Conservation (phyloP, 2,888 invertebrate species). For the Lydus trimaculatus region DNA sequence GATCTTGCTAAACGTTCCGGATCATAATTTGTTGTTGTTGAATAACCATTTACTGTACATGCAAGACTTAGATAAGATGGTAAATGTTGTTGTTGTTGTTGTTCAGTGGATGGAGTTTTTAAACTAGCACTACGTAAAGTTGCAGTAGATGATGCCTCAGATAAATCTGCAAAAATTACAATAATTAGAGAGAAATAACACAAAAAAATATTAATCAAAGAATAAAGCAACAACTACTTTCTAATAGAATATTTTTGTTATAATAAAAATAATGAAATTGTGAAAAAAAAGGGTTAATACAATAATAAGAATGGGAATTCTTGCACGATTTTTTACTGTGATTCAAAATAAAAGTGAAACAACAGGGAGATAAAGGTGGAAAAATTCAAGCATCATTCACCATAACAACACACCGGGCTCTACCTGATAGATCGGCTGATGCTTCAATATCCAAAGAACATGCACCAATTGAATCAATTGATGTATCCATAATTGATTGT, state of each 20-base stretch:
- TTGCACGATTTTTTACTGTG: conserved; percentile 7
- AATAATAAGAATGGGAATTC: background rate
- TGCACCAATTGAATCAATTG: conserved; percentile 85
- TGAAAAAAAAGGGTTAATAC: no score
- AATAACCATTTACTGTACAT: conserved; percentile 90
- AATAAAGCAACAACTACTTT: background rate
- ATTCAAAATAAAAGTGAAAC: background rate
- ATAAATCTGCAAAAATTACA: conserved; percentile 59
- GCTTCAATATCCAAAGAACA: conserved; percentile 87
- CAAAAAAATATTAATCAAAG: background rate
- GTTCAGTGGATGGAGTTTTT: conserved; percentile 39
- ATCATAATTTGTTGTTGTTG: conserved; percentile 85
- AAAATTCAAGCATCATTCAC: background rate
- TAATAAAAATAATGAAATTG: no score
- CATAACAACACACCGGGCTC: conserved; percentile 39
- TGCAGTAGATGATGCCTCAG: conserved; percentile 61
- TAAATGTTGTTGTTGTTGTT: conserved; percentile 71
- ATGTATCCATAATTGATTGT: conserved; percentile 73
- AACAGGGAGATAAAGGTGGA: background rate
- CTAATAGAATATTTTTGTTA: background rate
- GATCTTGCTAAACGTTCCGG: conserved; percentile 70
- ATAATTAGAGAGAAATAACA: conserved; percentile 15
- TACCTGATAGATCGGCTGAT: conserved; percentile 78
- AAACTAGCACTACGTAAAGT: conserved; percentile 64
- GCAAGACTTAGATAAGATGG: conserved; percentile 90